Conservation (phyloP, 2,888 invertebrate genomes). For the Noctua pronuba region DNA sequence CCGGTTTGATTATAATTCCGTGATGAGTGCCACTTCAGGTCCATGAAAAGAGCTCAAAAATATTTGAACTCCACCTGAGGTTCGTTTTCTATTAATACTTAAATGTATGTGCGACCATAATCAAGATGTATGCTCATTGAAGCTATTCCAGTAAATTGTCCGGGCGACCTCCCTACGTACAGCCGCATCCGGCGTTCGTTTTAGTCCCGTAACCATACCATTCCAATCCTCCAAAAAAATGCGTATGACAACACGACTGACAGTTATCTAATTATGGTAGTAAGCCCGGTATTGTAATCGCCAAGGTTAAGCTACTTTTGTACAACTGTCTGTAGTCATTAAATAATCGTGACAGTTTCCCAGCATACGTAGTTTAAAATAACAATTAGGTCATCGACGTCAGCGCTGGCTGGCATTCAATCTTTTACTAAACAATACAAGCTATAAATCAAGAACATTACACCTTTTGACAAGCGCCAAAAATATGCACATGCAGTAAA, state of each 20-base stretch:
- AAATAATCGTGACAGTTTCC: conserved; percentile 10
- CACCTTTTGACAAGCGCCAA: no score
- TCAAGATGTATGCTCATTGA: no score
- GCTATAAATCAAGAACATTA: not conserved
- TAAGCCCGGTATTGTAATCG: not conserved
- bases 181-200: not conserved
- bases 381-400: conserved; percentile 29
- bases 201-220: not conserved
- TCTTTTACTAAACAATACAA: conserved; percentile 27
- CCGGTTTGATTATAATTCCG: not conserved
- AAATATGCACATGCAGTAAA: no score
- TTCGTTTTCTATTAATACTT: no score
- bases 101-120: no score
- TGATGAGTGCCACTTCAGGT: not conserved
- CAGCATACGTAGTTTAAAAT: conserved; percentile 36
- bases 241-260: not conserved
- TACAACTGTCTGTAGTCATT: conserved; percentile 25
- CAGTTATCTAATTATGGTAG: not conserved
- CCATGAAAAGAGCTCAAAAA: not conserved
- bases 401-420: conserved; percentile 15
- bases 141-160: no score
- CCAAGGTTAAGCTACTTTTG: conserved; percentile 20
- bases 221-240: not conserved
- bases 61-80: not conserved
- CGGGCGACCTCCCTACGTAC: not conserved